These are phyloP conservation scores for Zeus faber DNA, from an alignment of 2,113 vertebrate species.

Conservation along the genomic window DNA sequence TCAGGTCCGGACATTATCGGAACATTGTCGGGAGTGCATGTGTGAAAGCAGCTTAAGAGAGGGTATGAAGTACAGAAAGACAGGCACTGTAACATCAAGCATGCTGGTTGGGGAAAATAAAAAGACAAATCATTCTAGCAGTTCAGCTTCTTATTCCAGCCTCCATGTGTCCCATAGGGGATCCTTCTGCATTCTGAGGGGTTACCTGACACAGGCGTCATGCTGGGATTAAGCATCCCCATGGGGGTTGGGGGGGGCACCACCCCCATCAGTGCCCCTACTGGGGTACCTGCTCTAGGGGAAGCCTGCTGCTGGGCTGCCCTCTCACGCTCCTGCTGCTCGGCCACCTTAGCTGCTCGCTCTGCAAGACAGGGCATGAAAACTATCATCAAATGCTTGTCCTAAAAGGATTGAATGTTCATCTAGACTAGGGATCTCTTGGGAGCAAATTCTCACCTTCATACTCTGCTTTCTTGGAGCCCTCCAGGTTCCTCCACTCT, in stretches of 20 bases:
- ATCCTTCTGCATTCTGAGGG: constrained; percentile 73
- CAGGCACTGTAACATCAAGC: too few relatives aligned
- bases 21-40: too few relatives aligned
- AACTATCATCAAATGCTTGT: too few relatives aligned
- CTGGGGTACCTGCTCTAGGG: constrained; percentile 97
- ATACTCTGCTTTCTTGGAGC: constrained; percentile 94
- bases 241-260: constrained; percentile 96
- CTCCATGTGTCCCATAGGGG: constrained; percentile 44
- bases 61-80: too few relatives aligned
- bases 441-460: constrained; percentile 82
- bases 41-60: too few relatives aligned
- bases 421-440: too few relatives aligned
- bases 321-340: constrained; percentile 98
- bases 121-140: constrained; percentile 48
- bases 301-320: constrained; percentile 87
- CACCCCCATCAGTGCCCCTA: constrained; percentile 96
- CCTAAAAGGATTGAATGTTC: too few relatives aligned
- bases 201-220: constrained; percentile 98
- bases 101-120: not conserved
- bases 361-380: constrained; percentile 77
- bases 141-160: constrained; percentile 70
- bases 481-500: constrained; percentile 97
- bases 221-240: constrained; percentile 98
- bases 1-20: too few relatives aligned
- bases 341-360: constrained; percentile 98